Evolutionary conservation across 2,888 invertebrate species (phyloP).

Genomic region (Torymus tubicola): DNA sequence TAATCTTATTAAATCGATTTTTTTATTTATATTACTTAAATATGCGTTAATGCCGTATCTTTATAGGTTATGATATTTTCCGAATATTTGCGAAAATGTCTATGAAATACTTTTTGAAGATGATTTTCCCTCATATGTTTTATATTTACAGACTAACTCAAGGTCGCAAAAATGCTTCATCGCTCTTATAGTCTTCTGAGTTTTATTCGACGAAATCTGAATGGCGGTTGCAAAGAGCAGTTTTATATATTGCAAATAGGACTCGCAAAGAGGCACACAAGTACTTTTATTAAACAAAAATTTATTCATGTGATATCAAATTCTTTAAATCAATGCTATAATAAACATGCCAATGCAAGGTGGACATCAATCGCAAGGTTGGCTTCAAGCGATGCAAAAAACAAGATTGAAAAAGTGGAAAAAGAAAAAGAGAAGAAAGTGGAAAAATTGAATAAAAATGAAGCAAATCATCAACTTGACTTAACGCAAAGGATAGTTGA

Average conservation of each 20-base stretch:
- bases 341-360: constrained; percentile 59
- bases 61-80: too few relatives aligned
- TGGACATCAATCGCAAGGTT: constrained; percentile 61
- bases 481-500: constrained; percentile 65
- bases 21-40: too few relatives aligned
- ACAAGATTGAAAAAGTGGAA: constrained; percentile 52
- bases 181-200: constrained; percentile 68
- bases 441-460: constrained; percentile 47
- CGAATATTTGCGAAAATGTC: too few relatives aligned
- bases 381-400: constrained; percentile 61
- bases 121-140: neutral
- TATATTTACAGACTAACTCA: constrained; percentile 35
- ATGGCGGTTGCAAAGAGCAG: constrained; percentile 64
- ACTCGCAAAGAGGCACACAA: constrained; percentile 65
- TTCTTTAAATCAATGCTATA: constrained; percentile 61
- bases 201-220: constrained; percentile 66
- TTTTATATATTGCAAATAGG: constrained; percentile 68
- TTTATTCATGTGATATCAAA: constrained; percentile 63
- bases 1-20: too few relatives aligned
- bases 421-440: constrained; percentile 52
- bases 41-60: too few relatives aligned
- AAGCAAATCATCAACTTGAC: constrained; percentile 51
- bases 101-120: too few relatives aligned
- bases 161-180: constrained; percentile 68
- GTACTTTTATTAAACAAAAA: constrained; percentile 68